Conservation (phyloP, 2,113 vertebrate species). For the Lampris incognitus region DNA sequence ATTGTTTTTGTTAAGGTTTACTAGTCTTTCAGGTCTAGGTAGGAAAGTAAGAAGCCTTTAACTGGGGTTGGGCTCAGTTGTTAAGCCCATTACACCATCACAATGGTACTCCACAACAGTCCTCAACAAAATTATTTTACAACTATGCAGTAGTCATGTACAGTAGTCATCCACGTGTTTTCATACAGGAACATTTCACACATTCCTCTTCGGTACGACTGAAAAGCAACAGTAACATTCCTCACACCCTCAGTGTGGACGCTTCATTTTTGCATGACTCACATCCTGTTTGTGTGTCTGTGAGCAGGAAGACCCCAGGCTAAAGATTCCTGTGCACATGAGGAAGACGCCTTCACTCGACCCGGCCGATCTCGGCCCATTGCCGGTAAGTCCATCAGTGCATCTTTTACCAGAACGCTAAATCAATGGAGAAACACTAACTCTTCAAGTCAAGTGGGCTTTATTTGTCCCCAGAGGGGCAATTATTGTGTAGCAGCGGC, state of each 20-base stretch:
- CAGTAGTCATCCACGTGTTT: too few relatives aligned
- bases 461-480: too few relatives aligned
- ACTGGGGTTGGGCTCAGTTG: neutral
- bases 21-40: too few relatives aligned
- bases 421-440: constrained; percentile 9
- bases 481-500: too few relatives aligned
- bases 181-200: too few relatives aligned
- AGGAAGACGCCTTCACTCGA: constrained; percentile 87
- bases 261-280: constrained; percentile 58
- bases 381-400: constrained; percentile 86
- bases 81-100: too few relatives aligned
- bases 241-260: neutral
- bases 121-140: too few relatives aligned
- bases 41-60: neutral
- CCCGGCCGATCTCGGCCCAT: constrained; percentile 88
- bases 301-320: constrained; percentile 92
- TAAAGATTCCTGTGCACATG: constrained; percentile 85
- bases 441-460: neutral
- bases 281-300: constrained; percentile 48
- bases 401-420: neutral
- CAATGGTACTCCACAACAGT: too few relatives aligned
- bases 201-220: too few relatives aligned
- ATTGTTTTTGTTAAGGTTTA: too few relatives aligned
- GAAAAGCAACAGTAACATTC: neutral
- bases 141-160: too few relatives aligned